A percentile compares a stretch with the other conserved stretches of the same genome.
Evolutionary conservation across 2,113 vertebrate genomes (phyloP).

Genomic region (Ictalurus furcatus): DNA sequence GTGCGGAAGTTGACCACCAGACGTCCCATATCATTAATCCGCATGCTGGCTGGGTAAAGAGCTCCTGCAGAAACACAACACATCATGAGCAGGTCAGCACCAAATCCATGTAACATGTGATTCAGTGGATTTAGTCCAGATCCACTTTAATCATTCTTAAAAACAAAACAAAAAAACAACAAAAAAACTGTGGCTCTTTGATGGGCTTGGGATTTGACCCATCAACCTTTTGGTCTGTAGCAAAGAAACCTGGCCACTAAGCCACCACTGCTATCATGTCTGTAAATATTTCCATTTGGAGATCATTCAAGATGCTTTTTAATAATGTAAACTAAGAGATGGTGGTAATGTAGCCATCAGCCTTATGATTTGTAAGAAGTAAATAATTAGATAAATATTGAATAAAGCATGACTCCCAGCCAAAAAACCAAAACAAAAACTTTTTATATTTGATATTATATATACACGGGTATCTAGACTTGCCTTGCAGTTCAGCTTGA

Average conservation of each 20-base stretch:
- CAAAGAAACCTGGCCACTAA: not conserved
- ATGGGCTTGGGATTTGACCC: not conserved
- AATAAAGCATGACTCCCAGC: not conserved
- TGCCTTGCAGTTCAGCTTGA: constrained; percentile 88
- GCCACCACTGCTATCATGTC: not conserved
- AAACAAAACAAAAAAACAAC: too few species aligned
- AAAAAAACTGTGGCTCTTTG: not conserved
- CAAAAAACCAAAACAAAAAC: too few species aligned
- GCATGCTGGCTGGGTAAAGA: constrained; percentile 92
- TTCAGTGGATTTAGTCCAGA: not conserved
- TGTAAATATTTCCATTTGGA: not conserved
- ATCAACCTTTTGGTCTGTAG: not conserved
- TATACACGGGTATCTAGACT: not conserved
- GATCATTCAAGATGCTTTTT: not conserved
- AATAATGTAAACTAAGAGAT: not conserved
- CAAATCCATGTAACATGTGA: not conserved
- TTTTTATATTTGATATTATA: not conserved
- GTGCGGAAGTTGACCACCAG: constrained; percentile 93
- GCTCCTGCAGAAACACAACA: constrained; percentile 72
- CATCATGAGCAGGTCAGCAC: not conserved
- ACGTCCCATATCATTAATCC: constrained; percentile 85
- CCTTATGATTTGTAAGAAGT: not conserved
- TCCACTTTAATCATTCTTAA: not conserved
- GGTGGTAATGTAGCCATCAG: not conserved
- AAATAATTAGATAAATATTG: not conserved